A percentile compares a stretch with the other conserved stretches of the same genome.
Evolutionary conservation across 2,113 vertebrate species (phyloP).

Genomic region (Petaurus breviceps): DNA sequence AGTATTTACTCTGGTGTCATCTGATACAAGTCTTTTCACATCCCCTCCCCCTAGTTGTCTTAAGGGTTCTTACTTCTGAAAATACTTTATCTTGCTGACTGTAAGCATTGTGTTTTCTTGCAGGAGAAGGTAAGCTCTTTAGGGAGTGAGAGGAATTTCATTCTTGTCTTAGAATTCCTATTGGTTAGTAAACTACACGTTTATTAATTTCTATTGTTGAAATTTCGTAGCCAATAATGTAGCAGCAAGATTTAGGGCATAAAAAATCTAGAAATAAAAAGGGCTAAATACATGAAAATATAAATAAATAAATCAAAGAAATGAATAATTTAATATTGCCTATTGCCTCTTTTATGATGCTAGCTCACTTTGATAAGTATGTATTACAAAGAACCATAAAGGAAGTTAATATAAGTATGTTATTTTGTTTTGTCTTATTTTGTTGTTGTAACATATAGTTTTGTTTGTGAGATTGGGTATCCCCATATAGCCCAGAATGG

Average conservation of each 20-base stretch:
- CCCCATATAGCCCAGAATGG: not conserved
- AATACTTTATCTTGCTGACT: not conserved
- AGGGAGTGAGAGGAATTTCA: not conserved
- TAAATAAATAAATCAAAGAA: not conserved
- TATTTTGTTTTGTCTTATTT: too few relatives aligned
- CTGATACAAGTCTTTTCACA: not conserved
- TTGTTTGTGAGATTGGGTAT: not conserved
- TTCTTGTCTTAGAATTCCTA: not conserved
- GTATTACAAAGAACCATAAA: not conserved
- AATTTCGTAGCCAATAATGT: not conserved
- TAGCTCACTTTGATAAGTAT: not conserved
- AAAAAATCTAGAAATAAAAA: not conserved
- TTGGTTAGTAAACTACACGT: not conserved
- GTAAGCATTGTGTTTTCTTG: not conserved
- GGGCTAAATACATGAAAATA: not conserved
- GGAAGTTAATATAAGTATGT: not conserved
- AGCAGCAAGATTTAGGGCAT: not conserved
- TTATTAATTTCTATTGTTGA: not conserved
- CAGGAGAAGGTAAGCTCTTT: not conserved
- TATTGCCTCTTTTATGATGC: not conserved
- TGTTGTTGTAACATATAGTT: too few relatives aligned
- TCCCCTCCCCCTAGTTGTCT: not conserved
- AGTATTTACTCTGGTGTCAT: not conserved
- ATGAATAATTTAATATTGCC: not conserved
- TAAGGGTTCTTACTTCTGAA: not conserved